phyloP scores from a whole-genome alignment of 2,113 vertebrate species.

The Corydoras maculifer region DNA sequence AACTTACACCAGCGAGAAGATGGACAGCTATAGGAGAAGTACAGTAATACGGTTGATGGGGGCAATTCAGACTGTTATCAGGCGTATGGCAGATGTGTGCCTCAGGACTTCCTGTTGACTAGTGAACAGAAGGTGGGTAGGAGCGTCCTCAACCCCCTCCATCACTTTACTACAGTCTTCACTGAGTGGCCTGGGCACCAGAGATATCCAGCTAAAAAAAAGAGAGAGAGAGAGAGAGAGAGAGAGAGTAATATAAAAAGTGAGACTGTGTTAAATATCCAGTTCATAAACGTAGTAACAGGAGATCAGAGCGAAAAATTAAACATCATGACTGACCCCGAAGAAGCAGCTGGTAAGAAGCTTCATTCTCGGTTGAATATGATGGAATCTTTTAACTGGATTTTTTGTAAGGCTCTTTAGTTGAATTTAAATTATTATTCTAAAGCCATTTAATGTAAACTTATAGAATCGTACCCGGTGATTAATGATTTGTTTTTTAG shows the following conservation, averaged over 20 bases:
- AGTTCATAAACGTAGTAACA: not conserved
- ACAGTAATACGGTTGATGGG: constrained; percentile 9
- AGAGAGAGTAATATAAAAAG: constrained; percentile 31
- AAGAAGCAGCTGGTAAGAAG: constrained; percentile 30
- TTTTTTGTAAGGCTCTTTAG: no score
- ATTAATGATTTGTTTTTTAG: no score
- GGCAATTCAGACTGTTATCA: constrained; percentile 57
- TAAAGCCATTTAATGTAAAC: no score
- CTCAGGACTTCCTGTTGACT: constrained; percentile 62
- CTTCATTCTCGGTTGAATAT: not conserved
- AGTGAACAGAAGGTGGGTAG: constrained; percentile 55
- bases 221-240: constrained; percentile 48
- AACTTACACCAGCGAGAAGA: not conserved
- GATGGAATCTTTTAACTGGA: not conserved
- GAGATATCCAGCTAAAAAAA: constrained; percentile 58
- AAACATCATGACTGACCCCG: constrained; percentile 20
- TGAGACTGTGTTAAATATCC: not conserved
- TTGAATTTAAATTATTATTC: no score
- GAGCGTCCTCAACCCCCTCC: constrained; percentile 36
- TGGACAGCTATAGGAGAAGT: constrained; percentile 7
- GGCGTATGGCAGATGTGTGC: constrained; percentile 59
- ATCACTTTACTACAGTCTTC: constrained; percentile 50
- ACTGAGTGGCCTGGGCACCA: constrained; percentile 61
- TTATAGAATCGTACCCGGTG: not conserved
- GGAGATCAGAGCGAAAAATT: not conserved